Conservation (phyloP, 2,797 vertebrate species). For the Ataeniobius toweri region DNA sequence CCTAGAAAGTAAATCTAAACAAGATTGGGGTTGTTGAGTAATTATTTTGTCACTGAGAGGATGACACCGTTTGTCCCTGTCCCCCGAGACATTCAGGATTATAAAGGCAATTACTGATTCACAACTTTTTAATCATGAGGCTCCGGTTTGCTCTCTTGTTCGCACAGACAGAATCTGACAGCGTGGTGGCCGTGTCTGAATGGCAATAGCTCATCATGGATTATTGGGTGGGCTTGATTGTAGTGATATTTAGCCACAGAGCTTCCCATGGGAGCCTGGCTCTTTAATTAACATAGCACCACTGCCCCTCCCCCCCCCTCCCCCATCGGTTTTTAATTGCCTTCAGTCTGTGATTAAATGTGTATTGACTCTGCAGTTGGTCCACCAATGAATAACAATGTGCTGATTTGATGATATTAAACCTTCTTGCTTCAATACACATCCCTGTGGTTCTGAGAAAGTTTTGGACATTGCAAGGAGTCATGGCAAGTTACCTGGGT, state of each 20-base stretch:
- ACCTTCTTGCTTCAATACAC: constrained; percentile 79
- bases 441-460: constrained; percentile 63
- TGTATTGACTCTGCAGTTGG: constrained; percentile 84
- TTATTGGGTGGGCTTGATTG: constrained; percentile 70
- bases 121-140: constrained; percentile 61
- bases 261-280: constrained; percentile 78
- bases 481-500: constrained; percentile 3
- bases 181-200: constrained; percentile 64
- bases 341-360: constrained; percentile 84
- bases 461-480: constrained; percentile 52
- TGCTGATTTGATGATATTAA: constrained; percentile 83
- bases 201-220: constrained; percentile 65
- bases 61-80: constrained; percentile 15
- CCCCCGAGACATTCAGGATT: constrained; percentile 46
- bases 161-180: constrained; percentile 67
- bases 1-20: neutral
- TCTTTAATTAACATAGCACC: constrained; percentile 82
- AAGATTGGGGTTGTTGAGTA: neutral
- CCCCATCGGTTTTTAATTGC: constrained; percentile 82
- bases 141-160: constrained; percentile 70
- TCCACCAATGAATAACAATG: constrained; percentile 85
- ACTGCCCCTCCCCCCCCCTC: constrained; percentile 35
- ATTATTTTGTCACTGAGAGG: constrained; percentile 9
- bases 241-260: constrained; percentile 79
- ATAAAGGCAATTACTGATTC: constrained; percentile 42